Evolutionary conservation across 1,140 invertebrate genomes (phyloP).

Genomic region (Drosophila pseudoananassae): DNA sequence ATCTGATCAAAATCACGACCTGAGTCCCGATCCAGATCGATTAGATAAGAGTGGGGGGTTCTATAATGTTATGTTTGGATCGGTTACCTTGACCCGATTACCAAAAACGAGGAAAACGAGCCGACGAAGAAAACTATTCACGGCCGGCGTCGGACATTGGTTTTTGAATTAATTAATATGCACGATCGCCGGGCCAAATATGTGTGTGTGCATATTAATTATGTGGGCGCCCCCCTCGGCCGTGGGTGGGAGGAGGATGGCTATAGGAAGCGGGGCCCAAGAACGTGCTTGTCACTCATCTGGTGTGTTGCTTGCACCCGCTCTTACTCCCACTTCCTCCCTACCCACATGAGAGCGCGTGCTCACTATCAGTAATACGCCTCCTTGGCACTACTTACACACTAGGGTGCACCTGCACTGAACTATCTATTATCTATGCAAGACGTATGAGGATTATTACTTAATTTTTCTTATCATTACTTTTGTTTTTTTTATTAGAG

Average conservation of each 20-base stretch:
- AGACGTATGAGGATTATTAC: not conserved
- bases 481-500: not conserved
- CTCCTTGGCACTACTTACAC: too few relatives aligned
- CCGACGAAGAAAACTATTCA: slow-evolving; percentile 34
- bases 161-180: slow-evolving; percentile 45
- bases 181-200: slow-evolving; percentile 48
- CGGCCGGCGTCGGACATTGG: slow-evolving; percentile 11
- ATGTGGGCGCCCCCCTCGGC: slow-evolving; percentile 2
- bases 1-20: too few relatives aligned
- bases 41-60: slow-evolving; percentile 30
- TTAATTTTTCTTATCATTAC: not conserved
- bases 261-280: slow-evolving; percentile 22
- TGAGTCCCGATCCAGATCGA: not conserved
- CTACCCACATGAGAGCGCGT: not conserved
- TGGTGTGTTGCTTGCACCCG: slow-evolving; percentile 12
- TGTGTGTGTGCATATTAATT: slow-evolving; percentile 65
- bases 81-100: slow-evolving; percentile 68
- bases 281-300: slow-evolving; percentile 17
- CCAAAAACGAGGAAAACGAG: slow-evolving; percentile 28
- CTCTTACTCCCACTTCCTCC: slow-evolving; percentile 7
- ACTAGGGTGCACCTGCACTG: not conserved
- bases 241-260: slow-evolving; percentile 17
- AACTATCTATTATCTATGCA: not conserved
- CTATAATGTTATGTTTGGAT: slow-evolving; percentile 1
- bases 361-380: slow-evolving; percentile 2